Conservation (phyloP, 53 echinoderm and acorn worm species). For the Hippasteria phrygiana region DNA sequence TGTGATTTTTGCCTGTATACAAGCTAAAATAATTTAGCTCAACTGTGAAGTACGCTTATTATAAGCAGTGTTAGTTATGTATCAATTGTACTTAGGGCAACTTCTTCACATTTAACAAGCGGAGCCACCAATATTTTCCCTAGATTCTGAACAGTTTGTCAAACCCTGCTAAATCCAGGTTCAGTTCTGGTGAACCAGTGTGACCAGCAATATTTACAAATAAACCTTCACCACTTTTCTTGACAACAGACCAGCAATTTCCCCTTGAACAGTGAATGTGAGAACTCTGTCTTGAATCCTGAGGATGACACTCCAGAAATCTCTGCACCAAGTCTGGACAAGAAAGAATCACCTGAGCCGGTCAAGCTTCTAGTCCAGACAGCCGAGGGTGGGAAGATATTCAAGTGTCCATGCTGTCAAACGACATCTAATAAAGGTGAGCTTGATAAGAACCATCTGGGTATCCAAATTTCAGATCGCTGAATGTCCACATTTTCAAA, state of each 20-base stretch:
- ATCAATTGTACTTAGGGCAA: no score
- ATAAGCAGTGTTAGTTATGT: no score
- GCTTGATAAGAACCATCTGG: background rate
- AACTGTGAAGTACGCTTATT: no score
- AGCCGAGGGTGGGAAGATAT: constrained; percentile 41
- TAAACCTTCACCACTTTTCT: background rate
- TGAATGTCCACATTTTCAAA: no score
- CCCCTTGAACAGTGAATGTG: background rate
- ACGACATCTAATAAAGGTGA: constrained; percentile 39
- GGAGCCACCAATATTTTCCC: no score
- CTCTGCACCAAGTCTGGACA: background rate
- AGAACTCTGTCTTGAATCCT: constrained; percentile 20
- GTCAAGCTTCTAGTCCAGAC: constrained; percentile 14
- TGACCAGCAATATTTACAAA: background rate
- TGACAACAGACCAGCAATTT: background rate
- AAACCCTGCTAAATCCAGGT: no score
- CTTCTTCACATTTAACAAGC: no score
- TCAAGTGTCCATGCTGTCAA: constrained; percentile 42
- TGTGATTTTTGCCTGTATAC: no score
- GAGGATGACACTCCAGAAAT: constrained; percentile 36
- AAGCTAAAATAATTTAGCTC: no score
- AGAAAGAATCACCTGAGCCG: background rate
- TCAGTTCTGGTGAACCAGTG: background rate
- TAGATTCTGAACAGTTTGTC: no score
- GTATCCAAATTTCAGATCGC: no score